Conservation (phyloP, 2,888 invertebrate genomes). For the Tenthredo amoena region DNA sequence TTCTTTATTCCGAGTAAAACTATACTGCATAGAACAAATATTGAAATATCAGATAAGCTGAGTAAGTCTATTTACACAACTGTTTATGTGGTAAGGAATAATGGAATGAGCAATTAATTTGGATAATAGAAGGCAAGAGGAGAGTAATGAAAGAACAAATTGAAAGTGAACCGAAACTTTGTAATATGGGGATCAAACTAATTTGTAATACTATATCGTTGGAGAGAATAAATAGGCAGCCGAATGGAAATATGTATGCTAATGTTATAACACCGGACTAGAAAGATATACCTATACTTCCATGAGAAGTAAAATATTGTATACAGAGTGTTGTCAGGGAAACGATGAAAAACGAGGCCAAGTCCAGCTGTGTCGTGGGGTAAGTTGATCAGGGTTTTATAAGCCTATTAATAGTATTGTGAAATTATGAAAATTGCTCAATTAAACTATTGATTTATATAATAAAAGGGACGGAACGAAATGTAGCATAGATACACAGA, state of each 20-base stretch:
- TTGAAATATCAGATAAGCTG: not conserved
- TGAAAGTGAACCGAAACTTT: not conserved
- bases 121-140: not conserved
- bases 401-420: conserved; percentile 42
- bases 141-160: not conserved
- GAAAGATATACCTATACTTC: not conserved
- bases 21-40: not conserved
- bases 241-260: not conserved
- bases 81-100: not conserved
- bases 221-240: not conserved
- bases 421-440: conserved; percentile 31
- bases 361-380: conserved; percentile 30
- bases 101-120: not conserved
- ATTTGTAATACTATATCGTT: not conserved
- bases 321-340: conserved; percentile 38
- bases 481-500: conserved; percentile 7
- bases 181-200: not conserved
- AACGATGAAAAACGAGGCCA: conserved; percentile 47
- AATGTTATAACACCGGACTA: not conserved
- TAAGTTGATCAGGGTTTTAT: conserved; percentile 41
- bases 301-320: conserved; percentile 4
- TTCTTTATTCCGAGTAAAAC: not conserved
- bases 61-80: not conserved
- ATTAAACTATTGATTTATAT: conserved; percentile 34
- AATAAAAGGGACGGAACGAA: not conserved